Base-by-base conservation (phyloP, 2,113 vertebrate species). In the Cricetomys ansorgei region DNA sequence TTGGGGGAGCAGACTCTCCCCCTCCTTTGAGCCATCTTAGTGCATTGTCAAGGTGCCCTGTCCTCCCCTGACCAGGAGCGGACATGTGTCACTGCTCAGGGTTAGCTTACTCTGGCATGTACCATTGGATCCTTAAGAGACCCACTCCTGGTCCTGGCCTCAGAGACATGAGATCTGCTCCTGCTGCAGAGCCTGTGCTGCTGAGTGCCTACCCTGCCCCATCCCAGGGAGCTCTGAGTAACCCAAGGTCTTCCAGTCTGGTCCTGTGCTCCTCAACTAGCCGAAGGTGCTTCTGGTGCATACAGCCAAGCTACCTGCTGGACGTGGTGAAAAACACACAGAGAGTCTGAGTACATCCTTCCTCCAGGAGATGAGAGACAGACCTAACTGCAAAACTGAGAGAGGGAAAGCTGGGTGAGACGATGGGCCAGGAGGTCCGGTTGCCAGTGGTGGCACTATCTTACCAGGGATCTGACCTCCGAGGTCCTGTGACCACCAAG, bases 31-130 rank as follows among this genome's bases (percentile, higher is more conserved):
- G 59, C 45, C 73, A 62, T 57, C 64, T 88, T 88, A 37, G 4
- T 50, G 53, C 86, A 69, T 17, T 72, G 57, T 70, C 91, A 50
- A 59, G 83, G 81, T 73, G 69, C 31, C 90, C 79, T 76, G 29
- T 65, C 83, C 21, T 96, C 40, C 23, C 16, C 43, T 65, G 80
- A 72, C 67, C 65, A 85, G 72, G 34, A 12, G 0, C 45, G 16
- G 93, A 19, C 67, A 84, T 43, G 12, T 43, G 69, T 85, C 89
- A 80, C 77, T 11, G 8, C 76, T 25, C 43, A 29, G 55, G 50
- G 75, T 80, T 64, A 80, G 84, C 23, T 0, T 15, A 62, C 25
- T 43, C 75, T 67, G 40, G 31, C 1, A 2, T 15, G 43, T 48
- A 5, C 40, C 57, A 17, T 17, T 48, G 40, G 72, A 70, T n/a